These are phyloP conservation scores for Manis pentadactyla DNA, from an alignment of 2,797 vertebrate species.

Conservation along the genomic window DNA sequence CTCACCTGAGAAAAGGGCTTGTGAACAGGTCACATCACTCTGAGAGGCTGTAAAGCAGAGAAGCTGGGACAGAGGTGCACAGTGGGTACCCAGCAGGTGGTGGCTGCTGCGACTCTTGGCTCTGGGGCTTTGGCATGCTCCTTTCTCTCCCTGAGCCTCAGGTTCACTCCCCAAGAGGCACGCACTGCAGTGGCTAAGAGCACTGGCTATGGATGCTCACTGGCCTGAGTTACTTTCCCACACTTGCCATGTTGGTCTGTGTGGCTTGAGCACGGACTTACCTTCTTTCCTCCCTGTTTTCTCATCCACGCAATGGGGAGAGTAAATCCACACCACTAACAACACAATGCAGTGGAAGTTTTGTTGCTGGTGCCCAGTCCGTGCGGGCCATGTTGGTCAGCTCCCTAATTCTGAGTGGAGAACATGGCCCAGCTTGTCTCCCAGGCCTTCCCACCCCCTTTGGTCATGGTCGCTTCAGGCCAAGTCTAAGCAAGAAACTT, in stretches of 20 bases:
- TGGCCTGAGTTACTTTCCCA: not conserved
- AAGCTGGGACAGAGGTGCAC: rapidly evolving
- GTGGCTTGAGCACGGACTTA: not conserved
- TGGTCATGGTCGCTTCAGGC: not conserved
- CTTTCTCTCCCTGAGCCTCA: not conserved
- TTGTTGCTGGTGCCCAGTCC: not conserved
- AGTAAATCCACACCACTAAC: rapidly evolving
- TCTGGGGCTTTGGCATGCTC: not conserved
- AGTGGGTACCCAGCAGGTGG: too few relatives aligned
- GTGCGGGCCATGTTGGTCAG: too few relatives aligned
- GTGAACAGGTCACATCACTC: not conserved
- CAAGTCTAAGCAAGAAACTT: not conserved
- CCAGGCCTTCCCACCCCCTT: not conserved
- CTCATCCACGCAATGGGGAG: not conserved
- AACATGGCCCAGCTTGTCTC: not conserved
- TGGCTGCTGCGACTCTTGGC: not conserved
- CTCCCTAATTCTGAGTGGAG: not conserved
- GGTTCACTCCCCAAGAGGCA: not conserved
- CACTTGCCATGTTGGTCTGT: not conserved
- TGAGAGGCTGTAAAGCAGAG: not conserved
- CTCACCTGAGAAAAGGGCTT: not conserved
- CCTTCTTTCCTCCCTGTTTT: not conserved
- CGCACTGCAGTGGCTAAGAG: rapidly evolving
- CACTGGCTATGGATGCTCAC: too few relatives aligned
- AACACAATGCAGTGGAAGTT: rapidly evolving